Evolutionary conservation across 2,113 vertebrate genomes (phyloP).

Genomic region (Python bivittatus): DNA sequence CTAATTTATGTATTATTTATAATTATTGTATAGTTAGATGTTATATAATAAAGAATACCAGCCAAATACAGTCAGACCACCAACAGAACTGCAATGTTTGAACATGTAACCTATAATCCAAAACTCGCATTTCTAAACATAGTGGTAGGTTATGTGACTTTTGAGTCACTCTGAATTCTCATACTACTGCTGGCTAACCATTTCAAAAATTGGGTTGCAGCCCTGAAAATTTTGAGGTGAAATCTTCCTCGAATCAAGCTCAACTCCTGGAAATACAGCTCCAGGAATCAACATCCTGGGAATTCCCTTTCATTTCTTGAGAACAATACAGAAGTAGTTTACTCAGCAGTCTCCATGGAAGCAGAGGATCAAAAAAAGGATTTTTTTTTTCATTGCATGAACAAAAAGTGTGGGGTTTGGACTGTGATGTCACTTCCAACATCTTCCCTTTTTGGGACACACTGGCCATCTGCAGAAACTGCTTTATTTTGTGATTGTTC

Average conservation of each 20-base stretch:
- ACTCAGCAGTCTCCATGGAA: not conserved
- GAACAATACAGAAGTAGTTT: not conserved
- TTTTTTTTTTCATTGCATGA: not conserved
- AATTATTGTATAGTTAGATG: not conserved
- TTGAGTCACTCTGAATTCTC: not conserved
- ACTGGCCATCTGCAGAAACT: not conserved
- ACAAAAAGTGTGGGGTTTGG: not conserved
- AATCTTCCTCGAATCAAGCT: not conserved
- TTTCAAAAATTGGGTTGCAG: not conserved
- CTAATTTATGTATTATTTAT: slow-evolving; percentile 9
- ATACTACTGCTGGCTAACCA: not conserved
- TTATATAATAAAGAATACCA: not conserved
- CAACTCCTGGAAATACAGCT: not conserved
- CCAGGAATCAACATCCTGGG: too few species aligned
- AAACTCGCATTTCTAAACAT: not conserved
- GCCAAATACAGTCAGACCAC: not conserved
- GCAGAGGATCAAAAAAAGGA: not conserved
- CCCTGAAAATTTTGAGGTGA: not conserved
- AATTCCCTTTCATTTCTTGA: not conserved
- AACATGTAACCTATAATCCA: not conserved
- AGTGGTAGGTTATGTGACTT: not conserved
- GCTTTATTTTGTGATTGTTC: not conserved
- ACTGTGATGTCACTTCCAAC: not conserved
- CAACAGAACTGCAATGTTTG: not conserved
- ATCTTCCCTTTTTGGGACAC: not conserved